A percentile compares a stretch with the other conserved stretches of the same genome.
Conservation (phyloP, 2,113 vertebrate genomes). For the Parotia lawesii region DNA sequence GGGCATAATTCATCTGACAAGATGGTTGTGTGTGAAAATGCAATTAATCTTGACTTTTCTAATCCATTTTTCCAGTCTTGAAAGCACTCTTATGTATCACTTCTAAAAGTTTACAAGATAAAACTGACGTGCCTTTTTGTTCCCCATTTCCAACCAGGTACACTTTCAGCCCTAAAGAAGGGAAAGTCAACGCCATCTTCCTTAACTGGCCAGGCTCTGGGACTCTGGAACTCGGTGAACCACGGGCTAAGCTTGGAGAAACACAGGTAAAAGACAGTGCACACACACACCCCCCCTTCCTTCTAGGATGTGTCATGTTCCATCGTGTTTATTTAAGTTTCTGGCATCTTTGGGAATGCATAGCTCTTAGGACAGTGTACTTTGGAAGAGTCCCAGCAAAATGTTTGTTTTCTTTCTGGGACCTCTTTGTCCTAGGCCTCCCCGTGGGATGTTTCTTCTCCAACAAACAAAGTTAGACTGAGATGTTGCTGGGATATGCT, state of each 20-base stretch:
- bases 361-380: background rate
- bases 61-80: background rate
- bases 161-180: slow-evolving; percentile 76
- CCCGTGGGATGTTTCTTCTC: background rate
- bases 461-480: background rate
- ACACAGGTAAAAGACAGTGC: slow-evolving; percentile 76
- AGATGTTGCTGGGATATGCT: background rate
- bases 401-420: background rate
- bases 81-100: background rate
- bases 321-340: background rate
- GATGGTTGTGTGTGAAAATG: background rate
- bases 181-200: slow-evolving; percentile 80
- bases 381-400: background rate
- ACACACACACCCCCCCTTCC: too few species aligned
- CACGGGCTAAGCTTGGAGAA: slow-evolving; percentile 55
- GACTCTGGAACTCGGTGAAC: slow-evolving; percentile 77
- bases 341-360: background rate
- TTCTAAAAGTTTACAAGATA: background rate
- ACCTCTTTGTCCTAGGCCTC: background rate
- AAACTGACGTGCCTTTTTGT: background rate
- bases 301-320: background rate
- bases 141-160: slow-evolving; percentile 77
- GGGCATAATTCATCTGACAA: background rate
- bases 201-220: slow-evolving; percentile 82
- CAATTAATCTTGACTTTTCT: background rate